phyloP scores from a whole-genome alignment of 2,888 invertebrate genomes.

The Synanthedon vespiformis region DNA sequence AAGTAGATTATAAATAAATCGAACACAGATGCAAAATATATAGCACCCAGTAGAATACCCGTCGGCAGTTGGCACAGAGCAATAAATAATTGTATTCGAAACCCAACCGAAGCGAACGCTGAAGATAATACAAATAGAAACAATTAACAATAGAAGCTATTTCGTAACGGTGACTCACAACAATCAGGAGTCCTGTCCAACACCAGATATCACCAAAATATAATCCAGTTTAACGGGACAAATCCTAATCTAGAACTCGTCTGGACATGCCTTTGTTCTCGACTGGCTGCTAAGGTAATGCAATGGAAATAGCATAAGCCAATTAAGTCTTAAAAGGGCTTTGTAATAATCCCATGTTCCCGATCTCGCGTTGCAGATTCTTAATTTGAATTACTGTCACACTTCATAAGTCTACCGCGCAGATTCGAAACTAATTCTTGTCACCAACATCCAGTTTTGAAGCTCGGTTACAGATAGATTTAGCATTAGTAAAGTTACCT shows the following conservation, averaged over 20 bases:
- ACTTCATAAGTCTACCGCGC: too few species aligned
- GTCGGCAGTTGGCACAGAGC: neutral
- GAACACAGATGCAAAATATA: neutral
- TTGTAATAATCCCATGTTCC: too few species aligned
- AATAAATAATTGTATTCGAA: constrained; percentile 2
- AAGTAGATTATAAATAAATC: neutral
- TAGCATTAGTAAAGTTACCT: too few species aligned
- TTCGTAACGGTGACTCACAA: constrained; percentile 14
- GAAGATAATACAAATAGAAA: constrained; percentile 9
- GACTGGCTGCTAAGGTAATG: too few species aligned
- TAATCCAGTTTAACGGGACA: constrained; percentile 36
- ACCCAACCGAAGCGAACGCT: constrained; percentile 1
- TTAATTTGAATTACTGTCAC: too few species aligned
- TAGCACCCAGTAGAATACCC: neutral
- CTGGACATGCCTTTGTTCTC: neutral
- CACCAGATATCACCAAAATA: constrained; percentile 34
- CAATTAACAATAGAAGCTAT: constrained; percentile 15
- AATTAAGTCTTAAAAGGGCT: too few species aligned
- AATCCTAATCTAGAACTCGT: constrained; percentile 17
- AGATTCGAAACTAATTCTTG: too few species aligned
- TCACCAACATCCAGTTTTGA: too few species aligned
- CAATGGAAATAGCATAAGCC: too few species aligned
- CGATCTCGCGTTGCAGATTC: too few species aligned
- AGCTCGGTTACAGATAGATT: too few species aligned
- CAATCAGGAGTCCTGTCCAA: constrained; percentile 11